phyloP scores from a whole-genome alignment of 2,888 invertebrate species.

The Drosophila nigricruria region DNA sequence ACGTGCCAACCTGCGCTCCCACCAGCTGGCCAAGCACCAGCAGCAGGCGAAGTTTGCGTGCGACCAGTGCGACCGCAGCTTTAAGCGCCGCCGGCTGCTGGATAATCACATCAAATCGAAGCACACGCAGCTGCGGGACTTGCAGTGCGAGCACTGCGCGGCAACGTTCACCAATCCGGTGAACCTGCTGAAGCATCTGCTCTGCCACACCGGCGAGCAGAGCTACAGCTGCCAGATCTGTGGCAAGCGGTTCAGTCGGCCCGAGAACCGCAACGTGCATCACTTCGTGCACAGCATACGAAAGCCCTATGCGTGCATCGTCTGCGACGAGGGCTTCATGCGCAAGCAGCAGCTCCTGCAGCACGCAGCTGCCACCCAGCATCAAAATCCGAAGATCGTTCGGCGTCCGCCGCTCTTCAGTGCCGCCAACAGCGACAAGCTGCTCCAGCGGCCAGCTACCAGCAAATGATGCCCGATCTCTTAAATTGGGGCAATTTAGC shows the following conservation, averaged over 20 bases:
- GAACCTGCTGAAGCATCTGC: conserved; percentile 90
- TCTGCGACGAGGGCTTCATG: conserved; percentile 94
- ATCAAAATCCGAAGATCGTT: conserved; percentile 92
- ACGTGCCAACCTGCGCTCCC: conserved; percentile 92
- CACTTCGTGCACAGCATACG: conserved; percentile 94
- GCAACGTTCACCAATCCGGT: conserved; percentile 93
- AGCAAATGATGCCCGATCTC: neutral
- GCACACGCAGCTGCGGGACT: conserved; percentile 92
- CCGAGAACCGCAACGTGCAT: conserved; percentile 94
- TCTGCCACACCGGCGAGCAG: conserved; percentile 92
- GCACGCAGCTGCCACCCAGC: conserved; percentile 88
- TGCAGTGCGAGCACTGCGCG: conserved; percentile 90
- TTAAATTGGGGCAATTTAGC: too few species aligned
- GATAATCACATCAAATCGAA: conserved; percentile 93
- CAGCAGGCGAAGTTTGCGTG: conserved; percentile 90
- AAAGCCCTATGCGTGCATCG: conserved; percentile 93
- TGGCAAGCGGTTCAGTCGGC: conserved; percentile 93
- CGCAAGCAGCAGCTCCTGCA: conserved; percentile 91
- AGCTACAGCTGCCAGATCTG: conserved; percentile 92
- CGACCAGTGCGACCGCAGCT: conserved; percentile 89
- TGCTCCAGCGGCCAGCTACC: conserved; percentile 11
- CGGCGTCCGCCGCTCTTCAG: conserved; percentile 91
- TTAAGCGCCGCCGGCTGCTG: conserved; percentile 89
- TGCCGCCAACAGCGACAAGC: conserved; percentile 41
- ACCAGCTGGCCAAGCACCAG: conserved; percentile 91